phyloP scores from a whole-genome alignment of 1,140 invertebrate genomes.

The Penaeus indicus region DNA sequence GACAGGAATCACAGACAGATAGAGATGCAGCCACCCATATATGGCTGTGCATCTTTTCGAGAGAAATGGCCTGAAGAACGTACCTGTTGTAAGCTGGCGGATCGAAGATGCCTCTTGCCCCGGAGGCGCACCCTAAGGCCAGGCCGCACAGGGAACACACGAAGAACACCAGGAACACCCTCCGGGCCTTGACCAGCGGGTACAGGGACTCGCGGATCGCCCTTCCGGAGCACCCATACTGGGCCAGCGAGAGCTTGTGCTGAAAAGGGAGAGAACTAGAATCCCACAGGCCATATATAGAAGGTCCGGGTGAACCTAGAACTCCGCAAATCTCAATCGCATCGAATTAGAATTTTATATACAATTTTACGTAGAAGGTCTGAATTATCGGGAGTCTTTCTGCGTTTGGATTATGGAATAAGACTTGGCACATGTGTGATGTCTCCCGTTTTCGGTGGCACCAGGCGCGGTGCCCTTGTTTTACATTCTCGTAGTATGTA shows the following conservation, averaged over 20 bases:
- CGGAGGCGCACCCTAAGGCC: slow-evolving; percentile 39
- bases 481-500: too few relatives aligned
- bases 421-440: too few relatives aligned
- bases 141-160: slow-evolving; percentile 35
- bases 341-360: not conserved
- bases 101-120: slow-evolving; percentile 37
- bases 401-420: too few relatives aligned
- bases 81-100: slow-evolving; percentile 40
- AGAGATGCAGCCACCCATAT: too few relatives aligned
- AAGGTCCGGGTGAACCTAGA: too few relatives aligned
- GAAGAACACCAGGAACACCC: slow-evolving; percentile 23
- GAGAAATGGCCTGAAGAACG: not conserved
- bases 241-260: slow-evolving; percentile 41
- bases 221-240: slow-evolving; percentile 40
- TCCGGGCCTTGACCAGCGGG: slow-evolving; percentile 32
- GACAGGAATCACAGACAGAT: too few relatives aligned
- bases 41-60: too few relatives aligned
- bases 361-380: too few relatives aligned
- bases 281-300: not conserved
- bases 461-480: too few relatives aligned
- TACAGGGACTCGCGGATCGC: slow-evolving; percentile 32
- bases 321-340: not conserved
- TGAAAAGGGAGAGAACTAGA: slow-evolving; percentile 1
- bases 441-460: too few relatives aligned
- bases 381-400: too few relatives aligned